Evolutionary conservation across 2,113 vertebrate genomes (phyloP).

Genomic region (Lasiurus borealis): DNA sequence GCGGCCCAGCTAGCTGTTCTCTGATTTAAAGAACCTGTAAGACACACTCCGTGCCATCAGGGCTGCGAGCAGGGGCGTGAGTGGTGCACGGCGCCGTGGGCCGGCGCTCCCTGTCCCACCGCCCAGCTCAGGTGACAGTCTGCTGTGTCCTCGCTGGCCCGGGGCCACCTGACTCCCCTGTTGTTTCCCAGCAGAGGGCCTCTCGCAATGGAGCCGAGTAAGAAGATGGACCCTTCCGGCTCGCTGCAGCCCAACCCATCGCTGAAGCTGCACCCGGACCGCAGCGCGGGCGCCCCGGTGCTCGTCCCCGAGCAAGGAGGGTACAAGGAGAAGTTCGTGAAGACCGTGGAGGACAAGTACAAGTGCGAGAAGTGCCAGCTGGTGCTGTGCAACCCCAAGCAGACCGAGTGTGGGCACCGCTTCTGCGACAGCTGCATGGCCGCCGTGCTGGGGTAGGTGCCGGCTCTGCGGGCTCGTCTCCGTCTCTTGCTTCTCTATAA

Average conservation of each 20-base stretch:
- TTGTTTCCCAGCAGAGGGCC: slow-evolving; percentile 72
- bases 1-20: not conserved
- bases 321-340: slow-evolving; percentile 95
- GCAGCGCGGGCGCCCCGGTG: slow-evolving; percentile 79
- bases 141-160: too few relatives aligned
- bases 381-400: slow-evolving; percentile 95
- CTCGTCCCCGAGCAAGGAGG: slow-evolving; percentile 93
- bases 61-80: not conserved
- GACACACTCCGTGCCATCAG: too few relatives aligned
- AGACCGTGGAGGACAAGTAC: slow-evolving; percentile 95
- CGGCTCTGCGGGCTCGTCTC: too few relatives aligned
- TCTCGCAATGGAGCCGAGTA: slow-evolving; percentile 87
- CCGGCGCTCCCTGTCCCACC: too few relatives aligned
- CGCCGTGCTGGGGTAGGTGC: slow-evolving; percentile 86
- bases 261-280: slow-evolving; percentile 88
- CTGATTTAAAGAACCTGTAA: not conserved
- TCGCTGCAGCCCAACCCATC: slow-evolving; percentile 85
- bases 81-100: too few relatives aligned
- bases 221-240: slow-evolving; percentile 86
- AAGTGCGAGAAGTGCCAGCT: slow-evolving; percentile 95
- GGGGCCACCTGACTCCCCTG: too few relatives aligned
- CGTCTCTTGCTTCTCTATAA: too few relatives aligned
- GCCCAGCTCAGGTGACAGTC: too few relatives aligned
- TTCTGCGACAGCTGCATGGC: slow-evolving; percentile 97
- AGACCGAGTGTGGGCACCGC: slow-evolving; percentile 98